These are phyloP conservation scores for Branchinecta sandiegonensis DNA, from an alignment of 2,888 invertebrate genomes.

Conservation along the genomic window DNA sequence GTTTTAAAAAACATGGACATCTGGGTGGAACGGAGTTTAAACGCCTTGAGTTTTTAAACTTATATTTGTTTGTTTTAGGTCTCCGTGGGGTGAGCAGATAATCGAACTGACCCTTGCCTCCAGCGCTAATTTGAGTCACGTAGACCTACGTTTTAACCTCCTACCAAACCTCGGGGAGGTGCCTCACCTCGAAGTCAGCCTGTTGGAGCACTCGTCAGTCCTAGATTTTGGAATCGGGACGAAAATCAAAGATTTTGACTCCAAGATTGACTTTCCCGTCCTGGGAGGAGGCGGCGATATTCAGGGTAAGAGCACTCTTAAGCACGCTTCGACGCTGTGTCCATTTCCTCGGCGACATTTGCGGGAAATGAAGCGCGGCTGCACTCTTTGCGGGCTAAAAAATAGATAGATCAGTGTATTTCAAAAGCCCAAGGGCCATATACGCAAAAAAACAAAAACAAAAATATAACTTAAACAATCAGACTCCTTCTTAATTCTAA, in stretches of 20 bases:
- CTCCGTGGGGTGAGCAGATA: slow-evolving; percentile 75
- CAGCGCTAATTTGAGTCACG: slow-evolving; percentile 64
- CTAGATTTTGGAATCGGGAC: slow-evolving; percentile 34
- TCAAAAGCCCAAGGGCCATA: no score
- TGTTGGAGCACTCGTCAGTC: slow-evolving; percentile 49
- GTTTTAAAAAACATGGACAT: no score
- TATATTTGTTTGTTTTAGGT: neutral
- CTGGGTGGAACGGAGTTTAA: no score
- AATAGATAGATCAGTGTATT: no score
- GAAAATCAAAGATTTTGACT: slow-evolving; percentile 25
- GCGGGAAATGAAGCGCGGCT: no score
- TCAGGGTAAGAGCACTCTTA: slow-evolving; percentile 42
- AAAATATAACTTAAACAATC: no score
- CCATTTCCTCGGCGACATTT: no score
- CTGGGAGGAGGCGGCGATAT: slow-evolving; percentile 41
- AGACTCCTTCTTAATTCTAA: no score
- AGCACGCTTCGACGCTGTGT: no score
- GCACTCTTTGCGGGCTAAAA: no score
- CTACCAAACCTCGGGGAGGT: slow-evolving; percentile 58
- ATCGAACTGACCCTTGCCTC: slow-evolving; percentile 73
- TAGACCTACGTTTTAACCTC: slow-evolving; percentile 71
- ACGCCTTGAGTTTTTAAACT: neutral
- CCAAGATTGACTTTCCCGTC: slow-evolving; percentile 16
- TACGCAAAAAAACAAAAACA: no score
- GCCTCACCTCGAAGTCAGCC: slow-evolving; percentile 63